phyloP scores from a whole-genome alignment of 2,888 invertebrate species.

The Diabrotica balteata region DNA sequence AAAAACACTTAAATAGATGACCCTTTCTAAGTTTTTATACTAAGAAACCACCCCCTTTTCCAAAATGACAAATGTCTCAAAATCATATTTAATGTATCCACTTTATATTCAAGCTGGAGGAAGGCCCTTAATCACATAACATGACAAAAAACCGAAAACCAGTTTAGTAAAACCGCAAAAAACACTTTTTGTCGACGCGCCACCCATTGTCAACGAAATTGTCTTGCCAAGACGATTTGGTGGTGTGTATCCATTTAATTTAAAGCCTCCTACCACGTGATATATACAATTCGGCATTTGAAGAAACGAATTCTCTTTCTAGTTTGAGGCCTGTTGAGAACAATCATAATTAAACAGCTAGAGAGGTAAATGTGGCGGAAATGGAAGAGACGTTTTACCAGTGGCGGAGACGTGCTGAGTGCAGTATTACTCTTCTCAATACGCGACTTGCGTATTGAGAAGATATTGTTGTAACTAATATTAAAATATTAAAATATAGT shows the following conservation, averaged over 20 bases:
- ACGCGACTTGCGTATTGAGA: too few relatives aligned
- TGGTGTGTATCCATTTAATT: slow-evolving; percentile 24
- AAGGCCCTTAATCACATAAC: slow-evolving; percentile 1
- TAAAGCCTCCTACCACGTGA: slow-evolving; percentile 37
- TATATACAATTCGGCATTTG: slow-evolving; percentile 45
- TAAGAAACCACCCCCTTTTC: background rate
- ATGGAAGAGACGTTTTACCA: slow-evolving; percentile 38
- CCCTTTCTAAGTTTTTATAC: too few relatives aligned
- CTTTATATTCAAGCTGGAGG: slow-evolving; percentile 2
- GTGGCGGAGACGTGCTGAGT: background rate
- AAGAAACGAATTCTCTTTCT: slow-evolving; percentile 42
- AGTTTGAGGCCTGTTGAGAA: slow-evolving; percentile 50
- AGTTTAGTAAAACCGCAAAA: slow-evolving; percentile 12
- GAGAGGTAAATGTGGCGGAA: slow-evolving; percentile 52
- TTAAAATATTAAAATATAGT: too few relatives aligned
- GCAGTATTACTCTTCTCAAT: too few relatives aligned
- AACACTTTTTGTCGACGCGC: slow-evolving; percentile 1
- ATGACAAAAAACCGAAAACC: background rate
- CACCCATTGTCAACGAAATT: slow-evolving; percentile 8
- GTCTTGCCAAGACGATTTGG: slow-evolving; percentile 15
- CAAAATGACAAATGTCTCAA: background rate
- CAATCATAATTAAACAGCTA: slow-evolving; percentile 54
- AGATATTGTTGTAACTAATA: too few relatives aligned
- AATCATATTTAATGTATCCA: slow-evolving; percentile 12
- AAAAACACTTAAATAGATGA: too few relatives aligned